Conservation (phyloP, 92 coral and sea anemone genomes). For the Porites lobata region DNA sequence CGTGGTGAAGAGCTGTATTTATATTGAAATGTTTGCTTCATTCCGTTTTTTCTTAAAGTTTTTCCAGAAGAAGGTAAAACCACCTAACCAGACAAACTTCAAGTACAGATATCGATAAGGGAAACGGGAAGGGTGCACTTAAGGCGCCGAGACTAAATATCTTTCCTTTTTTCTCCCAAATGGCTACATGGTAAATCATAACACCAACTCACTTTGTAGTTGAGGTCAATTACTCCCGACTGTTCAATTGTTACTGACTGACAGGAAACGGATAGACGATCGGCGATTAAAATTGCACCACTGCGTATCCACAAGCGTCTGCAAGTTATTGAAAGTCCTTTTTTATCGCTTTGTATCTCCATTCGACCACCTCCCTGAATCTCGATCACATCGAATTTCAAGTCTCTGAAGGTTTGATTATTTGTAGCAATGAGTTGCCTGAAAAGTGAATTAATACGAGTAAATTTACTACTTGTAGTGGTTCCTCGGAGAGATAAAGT, state of each 20-base stretch:
- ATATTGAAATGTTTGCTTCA: too few relatives aligned
- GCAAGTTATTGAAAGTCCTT: conserved; percentile 86
- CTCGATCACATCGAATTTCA: conserved; percentile 80
- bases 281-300: conserved; percentile 90
- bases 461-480: too few relatives aligned
- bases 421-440: conserved; percentile 89
- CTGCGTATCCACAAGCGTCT: conserved; percentile 85
- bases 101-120: too few relatives aligned
- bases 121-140: too few relatives aligned
- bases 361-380: conserved; percentile 97
- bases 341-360: conserved; percentile 90
- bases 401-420: conserved; percentile 78
- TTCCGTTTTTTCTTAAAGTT: too few relatives aligned
- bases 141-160: too few relatives aligned
- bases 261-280: conserved; percentile 77
- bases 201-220: conserved; percentile 50
- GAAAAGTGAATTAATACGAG: not conserved
- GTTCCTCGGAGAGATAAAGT: too few relatives aligned
- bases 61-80: too few relatives aligned
- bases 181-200: too few relatives aligned
- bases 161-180: too few relatives aligned
- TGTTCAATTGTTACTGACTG: conserved; percentile 87
- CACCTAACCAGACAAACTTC: too few relatives aligned
- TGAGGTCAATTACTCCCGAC: conserved; percentile 92
- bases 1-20: too few relatives aligned